These are phyloP conservation scores for Brachycybe producta DNA, from an alignment of 2,888 invertebrate genomes.

Conservation along the genomic window DNA sequence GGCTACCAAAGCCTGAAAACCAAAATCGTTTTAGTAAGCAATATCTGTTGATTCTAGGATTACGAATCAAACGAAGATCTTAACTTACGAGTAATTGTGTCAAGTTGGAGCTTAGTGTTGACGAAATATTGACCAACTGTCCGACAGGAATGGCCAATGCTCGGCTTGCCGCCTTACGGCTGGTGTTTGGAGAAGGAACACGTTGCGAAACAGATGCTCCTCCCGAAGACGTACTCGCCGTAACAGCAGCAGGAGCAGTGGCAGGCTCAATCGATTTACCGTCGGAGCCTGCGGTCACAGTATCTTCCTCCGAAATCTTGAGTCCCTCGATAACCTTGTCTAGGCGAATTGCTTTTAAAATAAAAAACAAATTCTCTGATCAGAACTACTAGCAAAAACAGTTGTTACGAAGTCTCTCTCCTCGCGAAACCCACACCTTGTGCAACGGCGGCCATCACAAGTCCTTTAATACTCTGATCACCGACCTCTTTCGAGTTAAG, in stretches of 20 bases:
- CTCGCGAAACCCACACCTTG: slow-evolving; percentile 39
- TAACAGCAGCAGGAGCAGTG: background rate
- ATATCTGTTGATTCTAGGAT: background rate
- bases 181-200: slow-evolving; percentile 29
- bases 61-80: background rate
- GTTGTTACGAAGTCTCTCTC: background rate
- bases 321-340: slow-evolving; percentile 43
- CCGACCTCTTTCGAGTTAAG: slow-evolving; percentile 44
- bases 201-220: slow-evolving; percentile 26
- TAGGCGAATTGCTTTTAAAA: slow-evolving; percentile 37
- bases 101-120: slow-evolving; percentile 49
- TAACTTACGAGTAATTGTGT: slow-evolving; percentile 53
- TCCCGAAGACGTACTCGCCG: slow-evolving; percentile 6
- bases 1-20: slow-evolving; percentile 51
- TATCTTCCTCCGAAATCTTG: slow-evolving; percentile 44
- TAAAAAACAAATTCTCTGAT: background rate
- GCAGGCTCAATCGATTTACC: slow-evolving; percentile 10
- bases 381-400: background rate
- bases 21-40: background rate
- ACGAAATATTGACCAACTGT: slow-evolving; percentile 48
- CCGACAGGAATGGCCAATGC: slow-evolving; percentile 48
- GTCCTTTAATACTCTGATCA: slow-evolving; percentile 51
- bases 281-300: slow-evolving; percentile 38
- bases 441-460: slow-evolving; percentile 54
- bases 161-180: slow-evolving; percentile 30